A percentile compares a stretch with the other conserved stretches of the same genome.
These are phyloP conservation scores for Arothron firmamentum DNA, from an alignment of 2,113 vertebrate genomes.

Conservation along the genomic window DNA sequence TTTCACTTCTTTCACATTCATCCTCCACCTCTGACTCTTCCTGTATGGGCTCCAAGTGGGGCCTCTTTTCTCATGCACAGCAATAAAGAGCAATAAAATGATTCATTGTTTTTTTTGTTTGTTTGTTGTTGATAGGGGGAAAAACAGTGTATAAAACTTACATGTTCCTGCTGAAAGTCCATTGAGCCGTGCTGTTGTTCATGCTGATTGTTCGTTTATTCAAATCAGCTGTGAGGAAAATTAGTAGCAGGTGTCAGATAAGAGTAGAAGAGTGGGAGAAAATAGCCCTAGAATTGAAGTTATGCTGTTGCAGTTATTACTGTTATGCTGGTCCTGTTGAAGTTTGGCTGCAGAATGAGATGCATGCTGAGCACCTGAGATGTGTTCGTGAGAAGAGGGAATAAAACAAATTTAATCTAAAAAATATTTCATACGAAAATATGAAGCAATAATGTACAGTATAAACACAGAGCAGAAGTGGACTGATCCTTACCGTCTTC, in stretches of 20 bases:
- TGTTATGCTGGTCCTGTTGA: neutral
- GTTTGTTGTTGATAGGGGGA: neutral
- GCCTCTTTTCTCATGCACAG: conserved; percentile 1
- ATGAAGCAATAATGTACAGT: too few relatives aligned
- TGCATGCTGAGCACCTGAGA: too few relatives aligned
- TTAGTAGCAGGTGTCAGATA: neutral
- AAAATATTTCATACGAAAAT: too few relatives aligned
- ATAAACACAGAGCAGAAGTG: neutral
- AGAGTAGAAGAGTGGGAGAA: neutral
- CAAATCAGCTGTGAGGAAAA: conserved; percentile 42
- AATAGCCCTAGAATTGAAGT: neutral
- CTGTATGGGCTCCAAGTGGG: conserved; percentile 41
- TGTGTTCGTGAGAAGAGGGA: too few relatives aligned
- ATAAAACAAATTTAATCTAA: too few relatives aligned
- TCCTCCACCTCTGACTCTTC: conserved; percentile 47
- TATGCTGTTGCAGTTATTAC: too few relatives aligned
- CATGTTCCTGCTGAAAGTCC: conserved; percentile 13
- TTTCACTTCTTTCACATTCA: neutral
- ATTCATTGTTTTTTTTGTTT: neutral
- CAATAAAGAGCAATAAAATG: neutral
- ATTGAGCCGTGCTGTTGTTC: conserved; percentile 15
- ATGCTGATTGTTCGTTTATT: conserved; percentile 17
- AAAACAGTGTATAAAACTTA: conserved; percentile 23
- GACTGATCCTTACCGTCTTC: neutral
- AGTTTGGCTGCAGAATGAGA: too few relatives aligned